Evolutionary conservation across 2,797 vertebrate genomes (phyloP).

Genomic region (Meriones psammophilus): DNA sequence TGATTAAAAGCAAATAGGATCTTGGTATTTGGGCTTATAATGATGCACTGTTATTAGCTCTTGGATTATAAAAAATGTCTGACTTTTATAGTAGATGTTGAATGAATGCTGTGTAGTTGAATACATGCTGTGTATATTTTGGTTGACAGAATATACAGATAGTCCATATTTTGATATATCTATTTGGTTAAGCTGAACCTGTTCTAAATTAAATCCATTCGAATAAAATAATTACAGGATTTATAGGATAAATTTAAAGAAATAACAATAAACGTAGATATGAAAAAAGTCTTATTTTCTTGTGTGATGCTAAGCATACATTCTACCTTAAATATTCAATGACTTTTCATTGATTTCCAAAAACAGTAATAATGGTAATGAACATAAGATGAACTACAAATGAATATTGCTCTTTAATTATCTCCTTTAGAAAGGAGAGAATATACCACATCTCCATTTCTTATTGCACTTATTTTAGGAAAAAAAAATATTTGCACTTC

Average conservation of each 20-base stretch:
- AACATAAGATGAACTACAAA: not conserved
- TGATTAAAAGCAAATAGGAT: not conserved
- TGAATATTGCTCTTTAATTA: not conserved
- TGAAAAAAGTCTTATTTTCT: not conserved
- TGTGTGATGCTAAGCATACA: not conserved
- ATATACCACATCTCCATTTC: not conserved
- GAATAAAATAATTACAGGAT: not conserved
- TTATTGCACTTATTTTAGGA: not conserved
- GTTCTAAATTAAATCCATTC: not conserved
- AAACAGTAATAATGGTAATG: not conserved
- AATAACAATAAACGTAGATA: not conserved
- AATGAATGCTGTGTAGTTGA: not conserved
- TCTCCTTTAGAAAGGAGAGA: not conserved
- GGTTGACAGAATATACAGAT: accelerated
- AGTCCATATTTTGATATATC: not conserved
- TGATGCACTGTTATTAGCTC: accelerated
- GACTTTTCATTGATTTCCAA: not conserved
- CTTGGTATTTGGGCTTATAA: accelerated
- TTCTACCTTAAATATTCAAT: not conserved
- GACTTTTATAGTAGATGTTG: not conserved
- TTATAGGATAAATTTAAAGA: not conserved
- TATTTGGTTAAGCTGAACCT: not conserved
- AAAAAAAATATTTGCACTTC: not conserved
- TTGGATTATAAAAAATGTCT: not conserved
- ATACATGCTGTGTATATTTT: not conserved